Base-by-base conservation (phyloP, 2,113 vertebrate genomes). In the Psittacara wagleri region DNA sequence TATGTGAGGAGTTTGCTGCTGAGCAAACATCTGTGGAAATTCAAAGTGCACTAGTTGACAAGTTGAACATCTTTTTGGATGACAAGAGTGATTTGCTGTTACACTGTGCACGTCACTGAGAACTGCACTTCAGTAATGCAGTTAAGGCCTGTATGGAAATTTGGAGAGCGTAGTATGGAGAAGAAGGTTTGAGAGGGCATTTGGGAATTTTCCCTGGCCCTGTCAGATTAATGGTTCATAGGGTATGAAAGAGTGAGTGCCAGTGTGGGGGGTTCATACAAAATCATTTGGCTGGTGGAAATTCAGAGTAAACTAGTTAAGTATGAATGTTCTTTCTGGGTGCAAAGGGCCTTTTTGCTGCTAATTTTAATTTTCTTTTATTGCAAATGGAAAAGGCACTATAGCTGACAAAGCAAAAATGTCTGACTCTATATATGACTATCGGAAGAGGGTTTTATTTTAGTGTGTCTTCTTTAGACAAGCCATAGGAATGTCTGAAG, bases 391-490 rank as follows among this genome's bases (percentile, higher is more conserved):
- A 46, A 62, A 78, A 87, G 20, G 13, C 27, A 68, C 35, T 4
- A 0, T 68, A 64, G 61, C 8, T 83, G 33, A 37, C 33, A 37
- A 77, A 85, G 28, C 10, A 76, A 59, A 74, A 74, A 41, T 33
- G 3, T 52, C 3, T 55, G 13, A 46, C 4, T 70, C 0, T 81
- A 0, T 48, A 3, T 48, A 6, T 44, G 24, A 57, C 25, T 78
- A 8, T 18, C 28, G n/a, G 20, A 74, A 54, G 7, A 52, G 28
- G 63, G 25, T 20, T 86, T 74, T 55, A 8, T 91, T 89, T 85
- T 89, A 10, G 20, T 49, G 3, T 55, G 82, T 23, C 31, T 72
- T 48, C 24, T 63, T 82, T 35, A 82, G 43, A 25, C 17, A 51
- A 43, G 13, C 11, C 1, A 0, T 78, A n/a, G 25, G 5, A 70